Evolutionary conservation across 2,888 invertebrate species (phyloP).

Genomic region (Tortrix viridana): DNA sequence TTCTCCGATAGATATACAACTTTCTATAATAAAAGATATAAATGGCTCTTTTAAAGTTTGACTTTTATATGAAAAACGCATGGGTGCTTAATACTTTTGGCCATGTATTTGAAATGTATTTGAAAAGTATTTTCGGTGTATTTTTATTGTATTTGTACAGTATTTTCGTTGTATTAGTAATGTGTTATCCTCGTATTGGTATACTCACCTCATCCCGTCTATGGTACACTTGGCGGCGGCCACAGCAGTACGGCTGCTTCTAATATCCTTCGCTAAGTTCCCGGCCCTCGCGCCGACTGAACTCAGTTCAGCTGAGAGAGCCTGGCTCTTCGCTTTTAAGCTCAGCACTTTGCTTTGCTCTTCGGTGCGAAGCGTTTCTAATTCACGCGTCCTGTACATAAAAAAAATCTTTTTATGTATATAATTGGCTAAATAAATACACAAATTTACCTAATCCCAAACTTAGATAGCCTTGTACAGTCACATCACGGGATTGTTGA

Average conservation of each 20-base stretch:
- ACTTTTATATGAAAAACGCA: too few species aligned
- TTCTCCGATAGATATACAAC: too few species aligned
- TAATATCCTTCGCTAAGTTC: conserved; percentile 66
- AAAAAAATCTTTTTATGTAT: background rate
- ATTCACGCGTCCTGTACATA: conserved; percentile 86
- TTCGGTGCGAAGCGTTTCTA: conserved; percentile 93
- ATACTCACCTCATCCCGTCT: conserved; percentile 86
- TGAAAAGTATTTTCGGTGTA: too few species aligned
- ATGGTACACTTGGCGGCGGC: conserved; percentile 97
- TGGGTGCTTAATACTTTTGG: too few species aligned
- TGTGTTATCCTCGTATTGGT: background rate
- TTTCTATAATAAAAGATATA: too few species aligned
- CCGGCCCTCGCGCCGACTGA: conserved; percentile 75
- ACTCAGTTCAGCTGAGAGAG: conserved; percentile 90
- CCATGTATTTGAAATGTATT: too few species aligned
- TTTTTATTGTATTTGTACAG: background rate
- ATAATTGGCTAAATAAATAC: too few species aligned
- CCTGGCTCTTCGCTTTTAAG: conserved; percentile 94
- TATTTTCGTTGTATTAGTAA: background rate
- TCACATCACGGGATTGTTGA: too few species aligned
- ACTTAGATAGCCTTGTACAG: too few species aligned
- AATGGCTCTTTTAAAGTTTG: too few species aligned
- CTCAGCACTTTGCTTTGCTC: conserved; percentile 93
- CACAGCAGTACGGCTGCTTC: conserved; percentile 88
- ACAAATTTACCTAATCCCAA: too few species aligned